Evolutionary conservation across 2,888 invertebrate genomes (phyloP).

Genomic region (Plemyria rubiginata): DNA sequence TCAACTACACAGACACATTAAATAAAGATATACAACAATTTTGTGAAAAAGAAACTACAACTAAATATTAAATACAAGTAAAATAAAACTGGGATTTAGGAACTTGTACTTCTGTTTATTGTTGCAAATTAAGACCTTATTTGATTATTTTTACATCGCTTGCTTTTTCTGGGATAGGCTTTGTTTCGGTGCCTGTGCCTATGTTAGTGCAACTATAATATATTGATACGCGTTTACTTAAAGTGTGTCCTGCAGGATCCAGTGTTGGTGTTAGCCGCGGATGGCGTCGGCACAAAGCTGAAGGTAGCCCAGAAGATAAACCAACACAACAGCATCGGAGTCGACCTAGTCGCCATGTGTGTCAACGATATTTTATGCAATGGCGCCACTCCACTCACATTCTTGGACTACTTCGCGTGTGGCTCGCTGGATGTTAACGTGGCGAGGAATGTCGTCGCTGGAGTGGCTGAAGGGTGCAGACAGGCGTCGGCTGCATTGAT

Average conservation of each 20-base stretch:
- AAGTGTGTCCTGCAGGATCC: slow-evolving; percentile 86
- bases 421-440: slow-evolving; percentile 90
- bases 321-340: slow-evolving; percentile 92
- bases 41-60: too few relatives aligned
- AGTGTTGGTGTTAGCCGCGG: slow-evolving; percentile 96
- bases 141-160: too few relatives aligned
- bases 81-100: too few relatives aligned
- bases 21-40: too few relatives aligned
- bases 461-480: slow-evolving; percentile 93
- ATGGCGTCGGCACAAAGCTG: slow-evolving; percentile 99
- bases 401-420: slow-evolving; percentile 98
- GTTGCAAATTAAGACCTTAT: too few relatives aligned
- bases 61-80: too few relatives aligned
- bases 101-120: too few relatives aligned
- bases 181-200: too few relatives aligned
- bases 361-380: slow-evolving; percentile 98
- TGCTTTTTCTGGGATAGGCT: too few relatives aligned
- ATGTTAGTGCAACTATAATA: background rate
- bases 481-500: slow-evolving; percentile 93
- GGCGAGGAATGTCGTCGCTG: slow-evolving; percentile 89
- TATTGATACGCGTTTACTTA: slow-evolving; percentile 3
- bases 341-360: slow-evolving; percentile 99
- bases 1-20: too few relatives aligned
- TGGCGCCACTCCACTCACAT: slow-evolving; percentile 97
- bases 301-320: slow-evolving; percentile 93